Evolutionary conservation across 2,113 vertebrate species (phyloP), one percentile per base, ranked within the genome.

Genomic region (Hippocampus comes): DNA sequence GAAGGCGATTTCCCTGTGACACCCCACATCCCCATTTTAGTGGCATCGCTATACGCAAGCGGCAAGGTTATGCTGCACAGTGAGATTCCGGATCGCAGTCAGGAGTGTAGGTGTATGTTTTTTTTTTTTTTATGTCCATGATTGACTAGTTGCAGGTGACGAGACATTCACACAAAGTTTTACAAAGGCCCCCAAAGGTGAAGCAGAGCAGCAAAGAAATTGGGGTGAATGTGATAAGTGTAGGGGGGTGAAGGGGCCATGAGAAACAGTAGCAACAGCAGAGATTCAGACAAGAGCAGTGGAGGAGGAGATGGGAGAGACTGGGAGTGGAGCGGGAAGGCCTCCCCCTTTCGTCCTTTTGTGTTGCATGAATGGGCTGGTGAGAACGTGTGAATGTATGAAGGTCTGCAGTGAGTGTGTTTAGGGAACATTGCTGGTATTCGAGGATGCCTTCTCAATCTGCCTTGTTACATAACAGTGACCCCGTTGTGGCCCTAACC

Each of bases 1-100:
- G 81, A 81, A 78, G 81, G 82, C 81, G 67, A 84, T 79, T 86
- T 85, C 74, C 78, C 67, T 59, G 79, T 87, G 83, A 89, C 87
- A 88, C 89, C 84, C 88, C 78, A 70, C 82, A 68, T 73, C 80
- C 77, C 63, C 43, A 17, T 66, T 66, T 85, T 69, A 87, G 85
- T 81, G 76, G 75, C 68, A 69, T 57, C 9, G 72, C 70, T 80
- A 80, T 78, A 77, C 78, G 69, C 73, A 65, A 74, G 59, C 74
- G 65, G 73, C 74, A 56, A 70, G 74, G 75, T 82, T 21, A 2
- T 57, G 61, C 55, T 48, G 78, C 63, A 75, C 61, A 79, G 70
- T 51, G 53, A 68, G 76, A 53, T 70, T 67, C 70, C 34, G 12
- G 76, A 75, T 76, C 72, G 79, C 76, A 80, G 70, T 75, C 78